Evolutionary conservation across 2,113 vertebrate species (phyloP).

Genomic region (Ochotona princeps): DNA sequence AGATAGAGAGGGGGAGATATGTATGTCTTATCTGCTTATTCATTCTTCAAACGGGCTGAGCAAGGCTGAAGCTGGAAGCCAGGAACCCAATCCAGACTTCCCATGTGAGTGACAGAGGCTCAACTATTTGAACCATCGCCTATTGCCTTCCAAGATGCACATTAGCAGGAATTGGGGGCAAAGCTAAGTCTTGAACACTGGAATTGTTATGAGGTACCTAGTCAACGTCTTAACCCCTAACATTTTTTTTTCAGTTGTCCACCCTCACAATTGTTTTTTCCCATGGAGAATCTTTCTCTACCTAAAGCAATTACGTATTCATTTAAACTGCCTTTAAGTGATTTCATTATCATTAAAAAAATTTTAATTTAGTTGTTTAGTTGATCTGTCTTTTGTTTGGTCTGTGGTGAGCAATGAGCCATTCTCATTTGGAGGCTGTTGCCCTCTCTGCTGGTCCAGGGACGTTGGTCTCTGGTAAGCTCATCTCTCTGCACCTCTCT

Average conservation of each 20-base stretch:
- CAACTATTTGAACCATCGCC: background rate
- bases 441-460: background rate
- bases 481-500: background rate
- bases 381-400: background rate
- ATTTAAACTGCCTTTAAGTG: background rate
- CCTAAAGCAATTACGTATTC: background rate
- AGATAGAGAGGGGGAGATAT: no score
- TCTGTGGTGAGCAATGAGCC: background rate
- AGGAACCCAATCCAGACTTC: no score
- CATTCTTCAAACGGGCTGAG: no score
- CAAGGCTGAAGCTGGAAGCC: no score
- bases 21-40: no score
- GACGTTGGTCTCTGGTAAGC: background rate
- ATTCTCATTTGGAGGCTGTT: background rate
- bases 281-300: background rate
- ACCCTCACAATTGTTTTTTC: background rate
- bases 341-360: background rate
- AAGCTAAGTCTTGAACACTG: no score
- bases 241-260: no score
- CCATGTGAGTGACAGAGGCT: no score
- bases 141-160: no score
- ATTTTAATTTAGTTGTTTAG: background rate
- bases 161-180: no score
- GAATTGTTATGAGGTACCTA: no score
- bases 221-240: no score